A percentile compares a stretch with the other conserved stretches of the same genome.
Conservation (phyloP, 2,888 invertebrate species). For the Machimus rusticus region DNA sequence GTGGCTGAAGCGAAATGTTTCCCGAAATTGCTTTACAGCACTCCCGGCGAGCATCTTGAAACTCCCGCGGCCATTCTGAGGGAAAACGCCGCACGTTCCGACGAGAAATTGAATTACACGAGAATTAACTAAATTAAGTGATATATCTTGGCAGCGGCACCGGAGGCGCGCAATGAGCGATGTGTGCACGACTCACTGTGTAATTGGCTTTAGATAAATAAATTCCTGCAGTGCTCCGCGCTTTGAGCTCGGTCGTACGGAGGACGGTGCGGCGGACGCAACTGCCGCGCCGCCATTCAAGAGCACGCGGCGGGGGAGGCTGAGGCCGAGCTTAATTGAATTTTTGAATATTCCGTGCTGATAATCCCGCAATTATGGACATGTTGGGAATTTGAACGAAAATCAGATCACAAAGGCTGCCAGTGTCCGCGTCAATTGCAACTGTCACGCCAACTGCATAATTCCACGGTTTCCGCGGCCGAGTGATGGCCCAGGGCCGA, state of each 20-base stretch:
- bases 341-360: constrained; percentile 34
- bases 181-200: neutral
- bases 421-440: constrained; percentile 15
- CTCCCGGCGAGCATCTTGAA: neutral
- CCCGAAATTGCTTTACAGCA: neutral
- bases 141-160: neutral
- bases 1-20: neutral
- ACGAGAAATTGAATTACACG: neutral
- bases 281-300: neutral
- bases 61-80: neutral
- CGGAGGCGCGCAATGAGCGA: neutral
- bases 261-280: neutral
- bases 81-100: neutral
- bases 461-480: neutral
- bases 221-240: neutral
- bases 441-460: constrained; percentile 29
- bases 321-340: constrained; percentile 1
- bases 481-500: neutral
- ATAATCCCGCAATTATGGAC: constrained; percentile 24
- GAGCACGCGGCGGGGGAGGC: neutral
- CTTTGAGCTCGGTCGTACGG: neutral
- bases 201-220: constrained; percentile 21
- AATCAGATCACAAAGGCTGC: constrained; percentile 23
- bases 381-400: neutral
- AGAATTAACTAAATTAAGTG: neutral